A percentile compares a stretch with the other conserved stretches of the same genome.
Evolutionary conservation across 1,140 invertebrate species (phyloP).

Genomic region (Ephestia elutella): DNA sequence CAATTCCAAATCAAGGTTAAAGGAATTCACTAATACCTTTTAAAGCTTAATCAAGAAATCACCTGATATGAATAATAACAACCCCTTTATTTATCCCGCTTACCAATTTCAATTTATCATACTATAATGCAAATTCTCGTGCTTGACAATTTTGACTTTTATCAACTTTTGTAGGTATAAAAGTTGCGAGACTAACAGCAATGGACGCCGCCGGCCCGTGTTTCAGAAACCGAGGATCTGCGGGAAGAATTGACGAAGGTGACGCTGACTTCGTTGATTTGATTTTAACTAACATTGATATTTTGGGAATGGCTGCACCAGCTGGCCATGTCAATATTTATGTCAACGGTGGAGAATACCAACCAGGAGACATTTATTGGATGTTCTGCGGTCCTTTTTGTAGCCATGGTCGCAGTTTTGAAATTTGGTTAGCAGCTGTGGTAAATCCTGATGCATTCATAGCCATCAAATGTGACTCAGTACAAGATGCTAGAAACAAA

Average conservation of each 20-base stretch:
- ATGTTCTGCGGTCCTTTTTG: conserved; percentile 19
- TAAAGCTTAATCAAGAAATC: no score
- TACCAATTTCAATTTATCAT: no score
- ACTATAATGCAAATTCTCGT: no score
- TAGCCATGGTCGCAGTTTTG: conserved; percentile 18
- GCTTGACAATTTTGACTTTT: no score
- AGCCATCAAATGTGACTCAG: conserved; percentile 22
- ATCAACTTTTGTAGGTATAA: conserved; percentile 11
- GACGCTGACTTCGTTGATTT: conserved; percentile 73
- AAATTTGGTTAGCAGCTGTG: conserved; percentile 16
- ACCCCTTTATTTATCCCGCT: no score
- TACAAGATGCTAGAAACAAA: conserved; percentile 24
- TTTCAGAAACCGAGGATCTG: conserved; percentile 55
- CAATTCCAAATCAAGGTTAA: no score
- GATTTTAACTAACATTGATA: conserved; percentile 80
- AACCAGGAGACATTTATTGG: conserved; percentile 68
- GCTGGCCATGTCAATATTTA: conserved; percentile 79
- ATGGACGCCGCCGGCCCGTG: conserved; percentile 60
- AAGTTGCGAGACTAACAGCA: conserved; percentile 49
- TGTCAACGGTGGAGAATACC: conserved; percentile 79
- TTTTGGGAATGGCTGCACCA: conserved; percentile 78
- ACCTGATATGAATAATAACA: no score
- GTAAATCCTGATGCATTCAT: conserved; percentile 18
- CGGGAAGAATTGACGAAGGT: conserved; percentile 43
- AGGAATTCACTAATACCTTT: no score